Base-by-base conservation (phyloP, 2,888 invertebrate species). In the Oscheius myriophilus region DNA sequence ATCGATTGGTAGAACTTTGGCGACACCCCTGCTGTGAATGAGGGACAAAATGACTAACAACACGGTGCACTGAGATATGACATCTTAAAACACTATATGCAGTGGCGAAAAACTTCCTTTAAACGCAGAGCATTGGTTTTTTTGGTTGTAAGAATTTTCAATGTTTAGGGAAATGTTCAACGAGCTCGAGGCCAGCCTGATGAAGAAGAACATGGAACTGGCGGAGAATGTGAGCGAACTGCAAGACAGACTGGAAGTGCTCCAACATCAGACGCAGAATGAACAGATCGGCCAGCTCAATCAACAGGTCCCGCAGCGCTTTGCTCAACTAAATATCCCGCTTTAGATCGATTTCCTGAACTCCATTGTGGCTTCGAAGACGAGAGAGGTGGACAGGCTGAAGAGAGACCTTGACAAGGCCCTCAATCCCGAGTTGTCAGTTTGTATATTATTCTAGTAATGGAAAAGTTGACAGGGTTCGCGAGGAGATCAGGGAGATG, bases 311-410 rank as follows among this genome's bases (percentile, higher is more conserved):
- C 18, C 11, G 4, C 11, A 3, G 3, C 21, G 3, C 49, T 49
- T 9, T 49, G 11, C 6, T 6, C 6, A 49, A 4, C 49, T 18
- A 49, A 6, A 25, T 18, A 11, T n/a, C 14, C 1, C 21, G 2
- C 14, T 18, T 14, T 26, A 63, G 25, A 6, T 63, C n/a, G 23
- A 63, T 11, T 96, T 97, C 89, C 90, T 97, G 41, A 96, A 97
- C 89, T 93, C 95, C 11, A 95, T 97, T 80, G 96, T 97, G 82
- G 94, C 94, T 39, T 96, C 96, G 86, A 93, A 96, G 92, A 94
- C 95, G 88, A 91, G 91, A 79, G 96, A 96, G 88, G 95, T 94
- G 86, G 93, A 94, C 84, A 92, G 92, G 80, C 90, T 95, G 1
- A 54, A 39, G 43, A 46, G 63, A 9, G 52, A 41, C n/a, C 18